A percentile compares a stretch with the other conserved stretches of the same genome.
Conservation (phyloP, 2,113 vertebrate genomes). For the Atlantisia rogersi region DNA sequence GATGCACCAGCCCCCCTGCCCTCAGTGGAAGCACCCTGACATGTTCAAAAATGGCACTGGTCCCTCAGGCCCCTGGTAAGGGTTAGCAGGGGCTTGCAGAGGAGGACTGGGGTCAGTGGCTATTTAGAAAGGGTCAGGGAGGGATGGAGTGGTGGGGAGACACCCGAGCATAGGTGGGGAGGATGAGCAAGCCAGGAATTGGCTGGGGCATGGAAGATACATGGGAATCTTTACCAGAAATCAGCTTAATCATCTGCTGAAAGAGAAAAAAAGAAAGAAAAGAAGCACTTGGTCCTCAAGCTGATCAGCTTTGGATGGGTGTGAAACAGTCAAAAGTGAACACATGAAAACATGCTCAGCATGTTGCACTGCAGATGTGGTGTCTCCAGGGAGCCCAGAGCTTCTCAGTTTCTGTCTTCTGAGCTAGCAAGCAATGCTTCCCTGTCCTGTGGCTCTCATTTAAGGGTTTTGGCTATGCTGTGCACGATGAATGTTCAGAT, state of each 20-base stretch:
- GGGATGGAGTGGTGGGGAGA: fast-evolving
- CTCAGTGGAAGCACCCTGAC: not conserved
- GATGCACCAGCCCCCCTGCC: fast-evolving
- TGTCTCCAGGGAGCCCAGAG: not conserved
- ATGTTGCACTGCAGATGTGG: not conserved
- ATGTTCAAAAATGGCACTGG: fast-evolving
- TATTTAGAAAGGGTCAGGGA: not conserved
- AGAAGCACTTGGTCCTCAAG: not conserved
- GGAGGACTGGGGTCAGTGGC: not conserved
- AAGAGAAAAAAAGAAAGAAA: not conserved
- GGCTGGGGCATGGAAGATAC: not conserved
- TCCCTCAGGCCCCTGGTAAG: not conserved
- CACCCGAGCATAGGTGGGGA: fast-evolving
- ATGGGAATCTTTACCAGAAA: not conserved
- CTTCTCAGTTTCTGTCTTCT: not conserved
- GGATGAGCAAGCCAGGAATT: fast-evolving
- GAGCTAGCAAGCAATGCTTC: not conserved
- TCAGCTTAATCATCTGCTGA: not conserved
- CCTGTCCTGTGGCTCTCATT: not conserved
- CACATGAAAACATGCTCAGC: not conserved
- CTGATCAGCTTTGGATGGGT: not conserved
- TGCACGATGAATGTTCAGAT: not conserved
- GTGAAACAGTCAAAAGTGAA: not conserved
- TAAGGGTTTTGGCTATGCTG: not conserved
- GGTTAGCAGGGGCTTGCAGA: fast-evolving